Conservation (phyloP, 2,888 invertebrate species). For the Caenorhabditis zanzibari region DNA sequence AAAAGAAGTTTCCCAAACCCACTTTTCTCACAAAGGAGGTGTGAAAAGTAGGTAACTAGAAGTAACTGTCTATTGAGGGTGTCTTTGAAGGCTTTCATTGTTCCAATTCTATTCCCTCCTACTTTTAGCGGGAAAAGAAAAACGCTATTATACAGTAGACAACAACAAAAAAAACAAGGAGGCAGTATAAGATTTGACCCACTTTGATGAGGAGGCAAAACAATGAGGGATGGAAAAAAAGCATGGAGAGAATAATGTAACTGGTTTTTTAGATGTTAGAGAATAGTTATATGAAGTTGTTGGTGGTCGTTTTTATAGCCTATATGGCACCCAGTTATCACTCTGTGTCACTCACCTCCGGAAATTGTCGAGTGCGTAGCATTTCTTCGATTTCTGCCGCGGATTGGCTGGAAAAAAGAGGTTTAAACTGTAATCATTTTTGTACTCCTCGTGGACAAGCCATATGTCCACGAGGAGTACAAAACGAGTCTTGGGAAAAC, state of each 20-base stretch:
- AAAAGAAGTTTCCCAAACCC: not conserved
- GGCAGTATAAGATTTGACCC: constrained; percentile 45
- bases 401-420: constrained; percentile 49
- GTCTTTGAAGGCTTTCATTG: not conserved
- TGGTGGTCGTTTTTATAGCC: not conserved
- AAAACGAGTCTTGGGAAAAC: not conserved
- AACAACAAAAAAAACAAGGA: constrained; percentile 23
- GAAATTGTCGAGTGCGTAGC: constrained; percentile 74
- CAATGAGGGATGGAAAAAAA: constrained; percentile 22
- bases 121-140: constrained; percentile 2
- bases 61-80: not conserved
- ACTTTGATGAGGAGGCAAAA: constrained; percentile 31
- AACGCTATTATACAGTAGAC: not conserved
- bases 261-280: constrained; percentile 4
- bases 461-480: too few species aligned
- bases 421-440: not conserved
- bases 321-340: constrained; percentile 18
- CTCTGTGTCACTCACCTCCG: constrained; percentile 71
- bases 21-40: not conserved
- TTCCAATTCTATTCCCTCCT: not conserved
- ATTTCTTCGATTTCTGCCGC: constrained; percentile 61
- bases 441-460: too few species aligned
- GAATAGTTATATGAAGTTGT: not conserved
- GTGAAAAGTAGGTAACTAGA: constrained; percentile 9
- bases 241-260: constrained; percentile 8